Conservation (phyloP, 2,113 vertebrate genomes). For the Lontra canadensis region DNA sequence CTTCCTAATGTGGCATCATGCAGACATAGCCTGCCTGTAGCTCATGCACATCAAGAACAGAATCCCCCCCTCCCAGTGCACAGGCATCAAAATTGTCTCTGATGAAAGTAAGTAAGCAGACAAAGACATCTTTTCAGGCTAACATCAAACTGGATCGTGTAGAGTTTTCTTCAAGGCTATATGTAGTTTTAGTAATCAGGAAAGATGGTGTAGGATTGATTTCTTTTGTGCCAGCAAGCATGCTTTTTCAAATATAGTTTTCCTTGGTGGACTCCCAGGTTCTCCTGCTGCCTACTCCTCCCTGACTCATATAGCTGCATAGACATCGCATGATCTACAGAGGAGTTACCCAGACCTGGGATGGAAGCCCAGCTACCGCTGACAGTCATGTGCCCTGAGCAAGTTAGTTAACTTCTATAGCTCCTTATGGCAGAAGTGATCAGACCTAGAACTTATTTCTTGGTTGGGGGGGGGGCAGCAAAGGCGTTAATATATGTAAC, state of each 20-base stretch:
- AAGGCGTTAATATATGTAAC: neutral
- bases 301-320: neutral
- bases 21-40: neutral
- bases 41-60: neutral
- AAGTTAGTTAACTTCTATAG: neutral
- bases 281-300: neutral
- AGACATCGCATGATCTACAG: neutral
- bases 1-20: neutral
- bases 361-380: neutral
- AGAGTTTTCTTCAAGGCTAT: neutral
- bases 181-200: neutral
- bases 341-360: neutral
- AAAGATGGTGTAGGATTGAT: neutral
- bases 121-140: neutral
- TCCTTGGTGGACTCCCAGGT: neutral
- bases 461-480: neutral
- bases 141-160: neutral
- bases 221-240: neutral
- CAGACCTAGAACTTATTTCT: slow-evolving; percentile 21
- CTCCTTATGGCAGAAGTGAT: neutral
- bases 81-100: neutral
- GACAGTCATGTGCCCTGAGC: rapidly evolving
- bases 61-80: neutral
- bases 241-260: neutral
- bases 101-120: neutral